phyloP scores from a whole-genome alignment of 2,888 invertebrate genomes.

The Lochmaea capreae region DNA sequence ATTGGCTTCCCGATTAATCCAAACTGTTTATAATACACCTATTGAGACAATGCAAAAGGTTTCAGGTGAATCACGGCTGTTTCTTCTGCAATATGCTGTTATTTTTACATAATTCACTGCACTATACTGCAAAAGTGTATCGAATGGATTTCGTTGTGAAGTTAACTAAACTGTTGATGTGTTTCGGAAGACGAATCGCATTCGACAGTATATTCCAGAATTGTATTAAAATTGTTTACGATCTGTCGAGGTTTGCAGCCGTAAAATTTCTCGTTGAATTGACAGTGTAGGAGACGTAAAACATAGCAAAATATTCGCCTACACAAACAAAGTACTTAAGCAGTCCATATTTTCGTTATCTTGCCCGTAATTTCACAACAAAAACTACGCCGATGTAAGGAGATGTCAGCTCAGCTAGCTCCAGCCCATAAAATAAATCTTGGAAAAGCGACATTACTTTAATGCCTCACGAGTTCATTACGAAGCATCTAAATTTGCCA shows the following conservation, averaged over 20 bases:
- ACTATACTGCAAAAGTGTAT: no score
- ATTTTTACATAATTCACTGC: no score
- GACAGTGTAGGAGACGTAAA: conserved; percentile 20
- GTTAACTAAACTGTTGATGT: no score
- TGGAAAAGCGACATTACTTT: conserved; percentile 34
- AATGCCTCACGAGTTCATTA: conserved; percentile 42
- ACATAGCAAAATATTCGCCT: conserved; percentile 19
- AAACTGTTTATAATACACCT: no score
- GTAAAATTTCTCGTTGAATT: conserved; percentile 18
- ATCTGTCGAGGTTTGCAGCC: background rate
- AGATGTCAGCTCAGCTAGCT: conserved; percentile 29
- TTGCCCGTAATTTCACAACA: conserved; percentile 33
- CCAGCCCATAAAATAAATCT: conserved; percentile 37
- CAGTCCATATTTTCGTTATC: conserved; percentile 35
- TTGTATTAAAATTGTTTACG: background rate
- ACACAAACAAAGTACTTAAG: conserved; percentile 30
- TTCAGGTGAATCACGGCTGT: no score
- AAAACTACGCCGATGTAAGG: conserved; percentile 19
- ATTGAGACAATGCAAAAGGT: no score
- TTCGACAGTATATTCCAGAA: no score
- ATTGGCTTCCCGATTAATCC: no score
- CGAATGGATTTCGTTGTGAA: no score
- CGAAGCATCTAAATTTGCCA: conserved; percentile 38
- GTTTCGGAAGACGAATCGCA: no score
- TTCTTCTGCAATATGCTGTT: no score